phyloP scores from a whole-genome alignment of 2,888 invertebrate species.

The Lampropteryx suffumata region DNA sequence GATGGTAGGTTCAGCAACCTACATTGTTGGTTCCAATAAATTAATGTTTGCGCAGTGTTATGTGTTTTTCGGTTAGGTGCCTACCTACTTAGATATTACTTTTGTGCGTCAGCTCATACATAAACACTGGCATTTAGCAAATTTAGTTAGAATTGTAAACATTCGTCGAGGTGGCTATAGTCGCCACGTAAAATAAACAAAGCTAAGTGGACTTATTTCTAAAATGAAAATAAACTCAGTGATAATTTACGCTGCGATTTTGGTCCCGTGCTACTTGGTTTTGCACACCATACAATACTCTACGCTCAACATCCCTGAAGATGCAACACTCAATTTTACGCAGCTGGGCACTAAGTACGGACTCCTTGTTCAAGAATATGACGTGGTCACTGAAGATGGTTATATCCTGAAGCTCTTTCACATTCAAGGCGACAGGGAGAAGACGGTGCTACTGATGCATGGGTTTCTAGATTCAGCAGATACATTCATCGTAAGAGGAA shows the following conservation, averaged over 20 bases:
- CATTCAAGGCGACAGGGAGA: slow-evolving; percentile 37
- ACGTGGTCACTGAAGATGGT: slow-evolving; percentile 47
- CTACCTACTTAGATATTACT: too few species aligned
- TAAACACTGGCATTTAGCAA: too few species aligned
- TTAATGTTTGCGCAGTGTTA: too few species aligned
- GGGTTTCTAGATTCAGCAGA: slow-evolving; percentile 49
- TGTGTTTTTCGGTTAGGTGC: too few species aligned
- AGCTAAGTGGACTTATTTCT: too few species aligned
- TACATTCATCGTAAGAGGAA: slow-evolving; percentile 45
- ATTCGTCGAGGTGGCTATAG: too few species aligned
- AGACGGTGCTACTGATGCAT: slow-evolving; percentile 48
- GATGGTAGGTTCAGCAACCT: too few species aligned
- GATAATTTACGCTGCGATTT: slow-evolving; percentile 1
- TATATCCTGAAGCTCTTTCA: slow-evolving; percentile 46
- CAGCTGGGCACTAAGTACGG: slow-evolving; percentile 33
- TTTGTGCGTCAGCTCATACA: too few species aligned
- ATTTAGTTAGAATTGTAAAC: too few species aligned
- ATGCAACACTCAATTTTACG: slow-evolving; percentile 32
- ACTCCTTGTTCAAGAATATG: slow-evolving; percentile 34
- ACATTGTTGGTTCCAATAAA: too few species aligned
- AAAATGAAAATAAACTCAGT: slow-evolving; percentile 5
- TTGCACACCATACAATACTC: not conserved
- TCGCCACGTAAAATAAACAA: too few species aligned
- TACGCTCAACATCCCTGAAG: slow-evolving; percentile 15
- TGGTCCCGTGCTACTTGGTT: not conserved